Conservation (phyloP, 2,888 invertebrate species). For the Eugnorisma glareosa region DNA sequence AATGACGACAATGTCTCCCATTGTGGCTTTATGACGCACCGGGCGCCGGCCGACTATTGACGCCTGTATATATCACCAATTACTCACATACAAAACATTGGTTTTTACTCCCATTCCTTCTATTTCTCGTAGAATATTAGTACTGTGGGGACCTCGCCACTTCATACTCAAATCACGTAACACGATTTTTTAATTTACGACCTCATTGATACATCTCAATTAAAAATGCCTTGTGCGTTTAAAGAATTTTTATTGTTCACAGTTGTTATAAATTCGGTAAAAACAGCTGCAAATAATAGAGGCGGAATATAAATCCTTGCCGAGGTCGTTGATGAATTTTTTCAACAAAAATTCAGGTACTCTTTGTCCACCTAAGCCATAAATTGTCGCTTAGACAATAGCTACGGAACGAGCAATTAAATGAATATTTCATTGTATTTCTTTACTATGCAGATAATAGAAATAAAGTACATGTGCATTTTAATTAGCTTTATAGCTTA, state of each 20-base stretch:
- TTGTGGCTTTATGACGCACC: conserved; percentile 68
- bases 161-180: conserved; percentile 63
- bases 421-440: conserved; percentile 85
- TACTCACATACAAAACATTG: conserved; percentile 66
- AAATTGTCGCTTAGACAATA: conserved; percentile 82
- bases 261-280: conserved; percentile 79
- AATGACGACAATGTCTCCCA: conserved; percentile 58
- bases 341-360: conserved; percentile 64
- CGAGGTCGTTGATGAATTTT: conserved; percentile 73
- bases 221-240: conserved; percentile 78
- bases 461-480: conserved; percentile 71
- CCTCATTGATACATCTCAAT: conserved; percentile 72
- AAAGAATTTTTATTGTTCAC: conserved; percentile 79
- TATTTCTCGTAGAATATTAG: conserved; percentile 8
- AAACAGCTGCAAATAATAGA: conserved; percentile 79
- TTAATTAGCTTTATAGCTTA: conserved; percentile 72
- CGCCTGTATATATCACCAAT: conserved; percentile 70
- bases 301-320: conserved; percentile 79
- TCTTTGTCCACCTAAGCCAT: conserved; percentile 73
- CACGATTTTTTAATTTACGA: conserved; percentile 79
- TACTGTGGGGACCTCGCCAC: conserved; percentile 35
- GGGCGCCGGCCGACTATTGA: conserved; percentile 36
- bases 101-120: conserved; percentile 67
- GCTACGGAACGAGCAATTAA: conserved; percentile 78
- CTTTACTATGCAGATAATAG: conserved; percentile 56